Percentiles rank a stretch among this genome's conserved stretches.
Evolutionary conservation across 2,113 vertebrate species (phyloP).

Genomic region (Haemorhous mexicanus): DNA sequence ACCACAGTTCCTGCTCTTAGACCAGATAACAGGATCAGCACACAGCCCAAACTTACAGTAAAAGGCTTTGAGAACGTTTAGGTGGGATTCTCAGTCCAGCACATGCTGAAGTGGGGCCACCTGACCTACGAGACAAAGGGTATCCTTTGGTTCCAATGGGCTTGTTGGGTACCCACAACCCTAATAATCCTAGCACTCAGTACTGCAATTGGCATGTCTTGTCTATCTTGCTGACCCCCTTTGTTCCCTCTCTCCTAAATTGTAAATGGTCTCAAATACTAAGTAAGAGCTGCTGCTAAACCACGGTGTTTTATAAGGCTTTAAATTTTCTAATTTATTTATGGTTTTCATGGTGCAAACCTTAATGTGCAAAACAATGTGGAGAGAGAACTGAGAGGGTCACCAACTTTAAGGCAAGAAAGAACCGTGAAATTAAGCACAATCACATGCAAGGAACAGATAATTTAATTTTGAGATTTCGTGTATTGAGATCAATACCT

Average conservation of each 20-base stretch:
- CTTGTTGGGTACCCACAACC: background rate
- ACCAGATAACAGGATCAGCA: background rate
- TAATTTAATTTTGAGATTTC: background rate
- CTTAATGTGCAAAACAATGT: background rate
- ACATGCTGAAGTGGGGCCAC: background rate
- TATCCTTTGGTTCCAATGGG: background rate
- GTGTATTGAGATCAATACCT: background rate
- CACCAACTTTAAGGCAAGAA: background rate
- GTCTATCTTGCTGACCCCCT: background rate
- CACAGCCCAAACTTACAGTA: background rate
- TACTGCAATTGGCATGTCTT: background rate
- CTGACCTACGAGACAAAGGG: background rate
- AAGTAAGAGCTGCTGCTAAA: background rate
- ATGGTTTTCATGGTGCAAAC: background rate
- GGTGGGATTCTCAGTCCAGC: background rate
- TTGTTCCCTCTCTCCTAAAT: background rate
- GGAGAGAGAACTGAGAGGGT: background rate
- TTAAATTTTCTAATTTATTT: background rate
- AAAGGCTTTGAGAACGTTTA: background rate
- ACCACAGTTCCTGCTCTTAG: constrained; percentile 46
- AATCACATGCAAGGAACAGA: background rate
- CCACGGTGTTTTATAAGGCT: background rate
- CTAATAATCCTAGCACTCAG: background rate
- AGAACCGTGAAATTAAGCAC: background rate
- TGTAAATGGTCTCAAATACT: background rate